Evolutionary conservation across 2,888 invertebrate species (phyloP).

Genomic region (Schizaphis graminum): DNA sequence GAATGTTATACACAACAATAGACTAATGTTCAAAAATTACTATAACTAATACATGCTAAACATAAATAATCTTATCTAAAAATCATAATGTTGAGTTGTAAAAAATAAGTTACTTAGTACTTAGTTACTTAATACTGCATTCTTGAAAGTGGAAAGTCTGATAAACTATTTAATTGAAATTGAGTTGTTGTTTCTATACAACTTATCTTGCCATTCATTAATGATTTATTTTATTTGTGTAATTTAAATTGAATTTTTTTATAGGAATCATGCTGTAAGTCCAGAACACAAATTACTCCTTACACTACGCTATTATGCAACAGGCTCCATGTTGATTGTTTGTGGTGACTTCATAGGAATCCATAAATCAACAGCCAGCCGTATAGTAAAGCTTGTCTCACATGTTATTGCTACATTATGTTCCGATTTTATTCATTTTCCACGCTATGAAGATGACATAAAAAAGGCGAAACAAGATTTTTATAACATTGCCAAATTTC

Average conservation of each 20-base stretch:
- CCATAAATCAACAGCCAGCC: too few relatives aligned
- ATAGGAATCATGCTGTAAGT: constrained; percentile 10
- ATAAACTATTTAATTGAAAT: neutral
- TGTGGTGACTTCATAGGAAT: too few relatives aligned
- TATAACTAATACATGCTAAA: neutral
- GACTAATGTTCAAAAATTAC: neutral
- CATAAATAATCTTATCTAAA: neutral
- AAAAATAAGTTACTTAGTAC: neutral
- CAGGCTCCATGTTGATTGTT: too few relatives aligned
- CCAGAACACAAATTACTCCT: neutral
- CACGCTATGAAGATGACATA: neutral
- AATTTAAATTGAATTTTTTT: neutral
- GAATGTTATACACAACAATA: too few relatives aligned
- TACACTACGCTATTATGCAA: neutral
- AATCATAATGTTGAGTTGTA: neutral
- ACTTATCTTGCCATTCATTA: neutral
- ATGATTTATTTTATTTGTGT: neutral
- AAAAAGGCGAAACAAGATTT: neutral
- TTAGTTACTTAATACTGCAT: neutral
- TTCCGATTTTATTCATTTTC: too few relatives aligned
- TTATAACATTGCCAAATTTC: neutral
- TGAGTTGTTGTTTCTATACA: neutral
- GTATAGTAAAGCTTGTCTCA: too few relatives aligned
- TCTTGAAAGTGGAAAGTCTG: neutral
- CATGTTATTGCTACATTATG: too few relatives aligned